Evolutionary conservation across 2,797 vertebrate genomes (phyloP).

Genomic region (Ciconia nigra): DNA sequence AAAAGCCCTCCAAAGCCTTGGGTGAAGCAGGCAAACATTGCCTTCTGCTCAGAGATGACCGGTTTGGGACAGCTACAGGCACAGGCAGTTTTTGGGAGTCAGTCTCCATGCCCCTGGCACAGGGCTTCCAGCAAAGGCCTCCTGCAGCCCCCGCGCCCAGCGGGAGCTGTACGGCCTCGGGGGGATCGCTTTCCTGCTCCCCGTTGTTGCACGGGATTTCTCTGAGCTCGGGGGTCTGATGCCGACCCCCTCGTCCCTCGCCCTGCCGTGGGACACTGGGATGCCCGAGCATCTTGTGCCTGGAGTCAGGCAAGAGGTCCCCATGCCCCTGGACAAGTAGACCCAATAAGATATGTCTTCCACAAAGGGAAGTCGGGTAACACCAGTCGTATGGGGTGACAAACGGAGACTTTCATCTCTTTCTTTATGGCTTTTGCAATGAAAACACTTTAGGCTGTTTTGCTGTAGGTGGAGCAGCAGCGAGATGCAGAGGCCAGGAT

Average conservation of each 20-base stretch:
- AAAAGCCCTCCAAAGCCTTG: background rate
- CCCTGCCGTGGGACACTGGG: background rate
- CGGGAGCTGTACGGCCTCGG: fast-evolving
- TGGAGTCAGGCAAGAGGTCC: background rate
- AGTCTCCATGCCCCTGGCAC: background rate
- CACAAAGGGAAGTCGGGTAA: background rate
- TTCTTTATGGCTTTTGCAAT: background rate
- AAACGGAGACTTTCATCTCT: background rate
- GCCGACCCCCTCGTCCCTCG: background rate
- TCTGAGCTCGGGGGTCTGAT: background rate
- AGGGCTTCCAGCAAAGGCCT: background rate
- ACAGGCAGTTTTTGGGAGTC: background rate
- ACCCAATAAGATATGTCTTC: background rate
- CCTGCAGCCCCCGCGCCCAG: background rate
- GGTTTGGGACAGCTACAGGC: background rate
- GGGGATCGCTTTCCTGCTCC: background rate
- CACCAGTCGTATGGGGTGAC: background rate
- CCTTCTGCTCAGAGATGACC: background rate
- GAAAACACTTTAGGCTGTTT: background rate
- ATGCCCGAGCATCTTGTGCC: background rate
- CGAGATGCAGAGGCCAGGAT: background rate
- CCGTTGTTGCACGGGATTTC: background rate
- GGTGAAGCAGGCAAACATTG: background rate
- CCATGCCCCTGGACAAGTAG: background rate
- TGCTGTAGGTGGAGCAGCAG: background rate